Base-by-base conservation (phyloP, 2,797 vertebrate species). In the Smutsia temminckii region DNA sequence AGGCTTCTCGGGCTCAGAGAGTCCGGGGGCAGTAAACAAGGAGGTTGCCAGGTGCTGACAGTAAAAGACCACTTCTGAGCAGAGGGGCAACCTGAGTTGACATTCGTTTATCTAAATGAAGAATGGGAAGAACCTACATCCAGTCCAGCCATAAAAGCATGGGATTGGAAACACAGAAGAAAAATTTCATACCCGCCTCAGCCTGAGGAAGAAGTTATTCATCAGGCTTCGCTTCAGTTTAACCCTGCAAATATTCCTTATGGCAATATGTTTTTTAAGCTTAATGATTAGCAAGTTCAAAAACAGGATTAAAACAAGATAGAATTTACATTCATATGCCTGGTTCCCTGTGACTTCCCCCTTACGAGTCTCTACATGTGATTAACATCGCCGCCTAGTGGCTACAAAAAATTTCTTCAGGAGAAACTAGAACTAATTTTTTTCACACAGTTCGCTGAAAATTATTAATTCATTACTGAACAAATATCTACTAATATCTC, bases 51-150 rank as follows among this genome's bases (percentile, higher is more conserved):
- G 88, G 69, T 42, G 53, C 63, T 23, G 37, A 83, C 49, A 68
- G 55, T 46, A 72, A 89, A 93, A 95, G 69, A 55, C 49, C 20
- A 37, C 72, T 96, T 96, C 80, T 2, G 20, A 69, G 77, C 77
- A 72, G 77, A 93, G 83, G 40, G 40, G 87, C 21, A 53, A 88
- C 74, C 51, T 23, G 29, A 66, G 51, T 27, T 77, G 80, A 85
- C 78, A n/a, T 64, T 85, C 23, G 8, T 91, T 92, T 92, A 95
- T 74, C 71, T 68, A 66, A 79, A 77, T 53, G 75, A 93, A 59
- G 64, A 93, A 63, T 18, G 32, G 46, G 63, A 89, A 86, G 89
- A 93, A 89, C 68, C 84, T 78, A 66, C 40, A 84, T 42, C 9
- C 37, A 51, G 14, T 53, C 14, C 2, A 46, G 72, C 85, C 92